Evolutionary conservation across 2,888 invertebrate species (phyloP).

Genomic region (Leptopilina drosophilae): DNA sequence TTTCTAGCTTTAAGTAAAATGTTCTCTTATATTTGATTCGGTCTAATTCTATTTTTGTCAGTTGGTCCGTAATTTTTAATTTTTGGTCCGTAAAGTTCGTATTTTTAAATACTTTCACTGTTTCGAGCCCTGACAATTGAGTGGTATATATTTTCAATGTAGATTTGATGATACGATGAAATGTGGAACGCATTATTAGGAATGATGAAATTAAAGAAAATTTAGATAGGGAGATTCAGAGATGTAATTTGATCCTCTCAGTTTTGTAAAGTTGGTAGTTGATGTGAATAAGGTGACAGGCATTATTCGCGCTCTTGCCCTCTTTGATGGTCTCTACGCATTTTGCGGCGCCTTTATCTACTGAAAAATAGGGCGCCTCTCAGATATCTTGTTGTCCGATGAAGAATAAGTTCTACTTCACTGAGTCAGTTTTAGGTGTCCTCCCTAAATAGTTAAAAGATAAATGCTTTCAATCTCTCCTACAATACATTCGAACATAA

Average conservation of each 20-base stretch:
- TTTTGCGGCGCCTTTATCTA: constrained; percentile 66
- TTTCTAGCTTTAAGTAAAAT: too few species aligned
- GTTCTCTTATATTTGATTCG: too few species aligned
- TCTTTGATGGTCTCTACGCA: constrained; percentile 63
- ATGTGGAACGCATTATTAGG: background rate
- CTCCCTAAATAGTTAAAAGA: constrained; percentile 11
- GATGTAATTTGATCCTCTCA: constrained; percentile 72
- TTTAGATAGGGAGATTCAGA: constrained; percentile 41
- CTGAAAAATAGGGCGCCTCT: constrained; percentile 18
- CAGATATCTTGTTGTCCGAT: constrained; percentile 38
- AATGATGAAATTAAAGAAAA: background rate
- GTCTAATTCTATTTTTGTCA: too few species aligned
- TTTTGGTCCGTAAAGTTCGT: too few species aligned
- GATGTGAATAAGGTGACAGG: constrained; percentile 71
- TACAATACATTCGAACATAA: constrained; percentile 25
- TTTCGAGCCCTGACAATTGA: too few species aligned
- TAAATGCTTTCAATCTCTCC: constrained; percentile 9
- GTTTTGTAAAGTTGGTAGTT: constrained; percentile 63
- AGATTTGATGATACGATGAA: too few species aligned
- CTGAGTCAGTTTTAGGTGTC: constrained; percentile 64
- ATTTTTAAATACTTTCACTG: too few species aligned
- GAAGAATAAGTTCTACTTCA: constrained; percentile 61
- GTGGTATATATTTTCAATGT: too few species aligned
- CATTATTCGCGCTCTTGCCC: constrained; percentile 61
- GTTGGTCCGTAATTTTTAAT: too few species aligned